Evolutionary conservation across 2,113 vertebrate species (phyloP), one percentile per base, ranked within the genome.

Genomic region (Paradisaea rubra): DNA sequence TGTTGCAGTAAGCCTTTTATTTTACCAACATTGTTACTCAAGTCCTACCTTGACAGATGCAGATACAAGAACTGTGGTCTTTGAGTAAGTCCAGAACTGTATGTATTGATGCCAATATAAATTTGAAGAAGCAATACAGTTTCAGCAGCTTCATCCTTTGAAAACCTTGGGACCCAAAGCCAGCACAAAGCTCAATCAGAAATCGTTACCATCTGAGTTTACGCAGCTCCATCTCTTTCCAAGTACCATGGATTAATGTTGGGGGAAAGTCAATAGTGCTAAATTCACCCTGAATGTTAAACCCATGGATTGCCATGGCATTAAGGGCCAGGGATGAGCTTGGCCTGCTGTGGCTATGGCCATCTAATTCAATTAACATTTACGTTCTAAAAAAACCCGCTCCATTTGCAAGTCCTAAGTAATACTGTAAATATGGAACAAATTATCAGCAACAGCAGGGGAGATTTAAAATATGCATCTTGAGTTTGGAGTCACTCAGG

Each of bases 361-460:
- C 78, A 91, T 47, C 96, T 96, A 94, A 74, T 89, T 94, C 82
- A 97, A 96, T 95, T 95, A 94, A 97, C 57, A 44, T 97, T 89
- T 89, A 92, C 28, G 1, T 24, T 47, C 82, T 94, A 88, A 93
- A 91, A 92, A 87, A 93, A 22, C 5, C 27, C 2, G 0, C 15
- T 14, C 49, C 84, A 91, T 94, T 98, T 97, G 90, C 96, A 96
- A 97, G 96, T 94, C 94, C 84, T 97, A 96, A 97, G 94, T 93
- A 94, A 92, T 92, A 93, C 39, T 80, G 97, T 90, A 97, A 98
- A 94, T 97, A 96, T 96, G 97, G 95, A 96, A 92, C 92, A 97
- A 96, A 97, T 97, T 97, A 97, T 86, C 97, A 96, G 33, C 70
- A 95, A 89, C 96, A 95, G 95, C 96, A 94, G 97, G 97, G 93